Conservation (phyloP, 2,797 vertebrate genomes). For the Cuculus canorus region DNA sequence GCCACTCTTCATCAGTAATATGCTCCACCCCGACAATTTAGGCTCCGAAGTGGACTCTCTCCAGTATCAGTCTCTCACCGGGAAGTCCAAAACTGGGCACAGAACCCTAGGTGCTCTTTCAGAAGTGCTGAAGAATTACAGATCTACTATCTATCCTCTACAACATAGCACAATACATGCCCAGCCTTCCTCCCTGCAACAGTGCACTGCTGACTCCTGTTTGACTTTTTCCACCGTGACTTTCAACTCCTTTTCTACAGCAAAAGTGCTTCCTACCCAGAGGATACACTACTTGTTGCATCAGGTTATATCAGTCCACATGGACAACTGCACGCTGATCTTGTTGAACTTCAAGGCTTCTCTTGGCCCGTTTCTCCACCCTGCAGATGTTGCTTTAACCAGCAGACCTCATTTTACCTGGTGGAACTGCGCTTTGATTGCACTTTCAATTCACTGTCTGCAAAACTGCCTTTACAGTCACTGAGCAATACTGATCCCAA, state of each 20-base stretch:
- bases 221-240: not conserved
- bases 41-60: not conserved
- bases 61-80: no score
- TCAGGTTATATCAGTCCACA: no score
- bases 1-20: not conserved
- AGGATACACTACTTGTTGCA: not conserved
- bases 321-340: not conserved
- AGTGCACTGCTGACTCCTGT: accelerated
- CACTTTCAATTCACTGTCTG: not conserved
- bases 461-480: not conserved
- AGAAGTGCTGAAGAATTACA: not conserved
- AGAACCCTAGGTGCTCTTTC: not conserved
- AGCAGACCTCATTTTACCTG: not conserved
- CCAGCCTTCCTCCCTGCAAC: not conserved
- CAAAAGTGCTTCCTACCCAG: not conserved
- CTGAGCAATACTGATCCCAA: not conserved
- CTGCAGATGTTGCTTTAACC: not conserved
- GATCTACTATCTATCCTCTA: no score
- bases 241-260: not conserved
- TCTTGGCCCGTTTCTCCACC: not conserved
- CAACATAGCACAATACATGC: accelerated
- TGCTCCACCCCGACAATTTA: not conserved
- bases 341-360: not conserved
- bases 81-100: not conserved
- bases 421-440: not conserved